phyloP scores from a whole-genome alignment of 2,888 invertebrate species.

The Macaria liturata region DNA sequence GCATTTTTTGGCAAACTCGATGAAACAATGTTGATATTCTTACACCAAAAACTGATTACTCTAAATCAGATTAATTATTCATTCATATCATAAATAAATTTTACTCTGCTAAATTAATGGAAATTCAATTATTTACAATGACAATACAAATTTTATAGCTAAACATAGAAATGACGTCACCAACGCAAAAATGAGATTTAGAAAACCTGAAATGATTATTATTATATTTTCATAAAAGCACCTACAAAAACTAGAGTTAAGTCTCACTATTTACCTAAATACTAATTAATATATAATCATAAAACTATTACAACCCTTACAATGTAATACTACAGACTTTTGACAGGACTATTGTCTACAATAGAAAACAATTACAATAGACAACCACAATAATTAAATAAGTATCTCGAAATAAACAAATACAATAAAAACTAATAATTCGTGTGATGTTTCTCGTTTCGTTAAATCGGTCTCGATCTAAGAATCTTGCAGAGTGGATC shows the following conservation, averaged over 20 bases:
- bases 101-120: conserved; percentile 78
- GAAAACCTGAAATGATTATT: conserved; percentile 46
- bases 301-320: conserved; percentile 63
- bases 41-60: conserved; percentile 42
- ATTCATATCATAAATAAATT: conserved; percentile 64
- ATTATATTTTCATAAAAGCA: conserved; percentile 51
- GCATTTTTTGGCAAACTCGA: conserved; percentile 38
- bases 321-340: conserved; percentile 63
- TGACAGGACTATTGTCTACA: conserved; percentile 43
- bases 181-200: conserved; percentile 50
- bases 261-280: conserved; percentile 63
- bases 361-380: conserved; percentile 21
- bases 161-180: conserved; percentile 49
- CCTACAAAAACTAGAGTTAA: conserved; percentile 63
- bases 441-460: conserved; percentile 40
- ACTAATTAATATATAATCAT: conserved; percentile 42
- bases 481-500: no score
- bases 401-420: conserved; percentile 37
- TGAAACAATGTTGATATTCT: conserved; percentile 19
- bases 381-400: conserved; percentile 34
- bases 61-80: conserved; percentile 55
- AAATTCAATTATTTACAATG: conserved; percentile 73
- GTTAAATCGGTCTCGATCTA: conserved; percentile 30
- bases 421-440: conserved; percentile 32
- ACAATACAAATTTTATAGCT: conserved; percentile 52